These are phyloP conservation scores for Phalangium opilio DNA, from an alignment of 2,888 invertebrate genomes.

Conservation along the genomic window DNA sequence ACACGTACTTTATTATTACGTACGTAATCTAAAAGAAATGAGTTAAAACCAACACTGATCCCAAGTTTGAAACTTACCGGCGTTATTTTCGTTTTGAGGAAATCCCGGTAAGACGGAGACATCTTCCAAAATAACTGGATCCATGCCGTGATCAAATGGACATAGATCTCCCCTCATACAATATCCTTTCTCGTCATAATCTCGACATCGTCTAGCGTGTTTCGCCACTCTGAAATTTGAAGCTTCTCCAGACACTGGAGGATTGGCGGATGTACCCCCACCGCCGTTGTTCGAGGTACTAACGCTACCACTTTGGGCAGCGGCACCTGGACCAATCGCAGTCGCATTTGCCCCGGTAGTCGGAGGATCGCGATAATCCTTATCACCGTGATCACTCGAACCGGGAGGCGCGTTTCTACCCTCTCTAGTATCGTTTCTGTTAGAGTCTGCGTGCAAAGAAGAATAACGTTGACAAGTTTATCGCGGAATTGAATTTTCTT, in stretches of 20 bases:
- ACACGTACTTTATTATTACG: too few relatives aligned
- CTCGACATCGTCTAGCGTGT: conserved; percentile 47
- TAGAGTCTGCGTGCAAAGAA: too few relatives aligned
- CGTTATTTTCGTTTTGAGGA: conserved; percentile 7
- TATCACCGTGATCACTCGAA: conserved; percentile 16
- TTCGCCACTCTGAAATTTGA: neutral
- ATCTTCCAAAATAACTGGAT: conserved; percentile 77
- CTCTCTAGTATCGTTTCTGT: too few relatives aligned
- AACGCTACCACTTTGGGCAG: neutral
- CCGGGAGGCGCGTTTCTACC: neutral
- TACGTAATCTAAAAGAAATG: too few relatives aligned
- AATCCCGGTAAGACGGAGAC: conserved; percentile 11
- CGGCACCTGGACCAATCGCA: conserved; percentile 2
- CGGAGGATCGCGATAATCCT: conserved; percentile 13
- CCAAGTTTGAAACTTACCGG: neutral
- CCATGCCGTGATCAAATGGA: conserved; percentile 89
- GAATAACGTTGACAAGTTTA: neutral
- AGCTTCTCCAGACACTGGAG: too few relatives aligned
- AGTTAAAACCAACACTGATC: too few relatives aligned
- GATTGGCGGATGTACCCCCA: neutral
- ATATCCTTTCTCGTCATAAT: conserved; percentile 86
- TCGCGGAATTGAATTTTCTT: neutral
- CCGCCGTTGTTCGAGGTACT: neutral
- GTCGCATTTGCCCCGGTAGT: neutral
- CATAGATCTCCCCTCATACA: conserved; percentile 95